These are phyloP conservation scores for Tinea pellionella DNA, from an alignment of 2,888 invertebrate species.

Conservation along the genomic window DNA sequence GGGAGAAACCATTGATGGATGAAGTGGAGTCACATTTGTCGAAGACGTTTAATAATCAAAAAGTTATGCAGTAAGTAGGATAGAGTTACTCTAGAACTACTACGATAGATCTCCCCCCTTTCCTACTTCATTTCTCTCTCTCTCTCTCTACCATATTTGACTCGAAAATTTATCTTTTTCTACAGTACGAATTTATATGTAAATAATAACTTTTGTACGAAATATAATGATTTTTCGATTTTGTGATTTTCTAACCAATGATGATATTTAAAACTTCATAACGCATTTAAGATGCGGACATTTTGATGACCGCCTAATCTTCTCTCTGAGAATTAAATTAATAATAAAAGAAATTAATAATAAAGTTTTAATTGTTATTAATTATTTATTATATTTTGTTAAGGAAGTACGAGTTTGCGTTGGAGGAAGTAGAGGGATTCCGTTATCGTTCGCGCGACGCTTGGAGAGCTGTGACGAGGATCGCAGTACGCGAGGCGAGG, in stretches of 20 bases:
- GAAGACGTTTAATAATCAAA: slow-evolving; percentile 72
- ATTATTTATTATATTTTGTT: too few species aligned
- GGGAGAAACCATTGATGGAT: slow-evolving; percentile 79
- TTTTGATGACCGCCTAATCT: slow-evolving; percentile 37
- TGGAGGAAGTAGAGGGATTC: slow-evolving; percentile 97
- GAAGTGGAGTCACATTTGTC: slow-evolving; percentile 81
- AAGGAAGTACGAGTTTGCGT: slow-evolving; percentile 91
- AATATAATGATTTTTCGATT: too few species aligned
- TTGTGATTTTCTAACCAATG: too few species aligned
- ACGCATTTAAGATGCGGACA: not conserved
- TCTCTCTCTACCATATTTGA: too few species aligned
- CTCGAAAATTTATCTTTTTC: too few species aligned
- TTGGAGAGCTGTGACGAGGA: slow-evolving; percentile 92
- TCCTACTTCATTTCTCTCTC: too few species aligned
- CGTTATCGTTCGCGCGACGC: slow-evolving; percentile 95
- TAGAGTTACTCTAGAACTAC: too few species aligned
- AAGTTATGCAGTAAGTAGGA: slow-evolving; percentile 74
- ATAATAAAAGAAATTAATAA: not conserved
- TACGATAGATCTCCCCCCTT: too few species aligned
- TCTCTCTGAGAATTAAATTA: slow-evolving; percentile 44
- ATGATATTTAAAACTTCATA: slow-evolving; percentile 16
- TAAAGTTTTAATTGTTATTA: not conserved
- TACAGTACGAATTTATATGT: too few species aligned
- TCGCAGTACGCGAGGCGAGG: slow-evolving; percentile 93
- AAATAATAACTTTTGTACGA: too few species aligned